Conservation (phyloP, 2,888 invertebrate species). For the Pandemis corylana region DNA sequence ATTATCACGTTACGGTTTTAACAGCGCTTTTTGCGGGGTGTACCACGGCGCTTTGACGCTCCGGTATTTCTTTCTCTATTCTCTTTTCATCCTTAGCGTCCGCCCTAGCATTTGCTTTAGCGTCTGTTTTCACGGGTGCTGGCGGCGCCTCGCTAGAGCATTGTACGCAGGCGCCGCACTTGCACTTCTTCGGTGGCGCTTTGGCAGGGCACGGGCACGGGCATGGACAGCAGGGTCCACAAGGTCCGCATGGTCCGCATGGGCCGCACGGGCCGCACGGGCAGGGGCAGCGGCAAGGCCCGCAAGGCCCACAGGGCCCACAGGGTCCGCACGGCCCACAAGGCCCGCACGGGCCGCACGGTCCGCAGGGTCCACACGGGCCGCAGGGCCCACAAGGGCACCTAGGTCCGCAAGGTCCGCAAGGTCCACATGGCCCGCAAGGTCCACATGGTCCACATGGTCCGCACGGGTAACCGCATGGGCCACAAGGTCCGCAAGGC, state of each 20-base stretch:
- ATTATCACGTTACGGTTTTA: constrained; percentile 46
- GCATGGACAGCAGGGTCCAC: constrained; percentile 52
- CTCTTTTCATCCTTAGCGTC: neutral
- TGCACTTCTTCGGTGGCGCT: constrained; percentile 49
- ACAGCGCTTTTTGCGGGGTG: constrained; percentile 49
- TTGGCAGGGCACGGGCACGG: constrained; percentile 46
- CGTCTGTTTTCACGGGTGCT: constrained; percentile 44
- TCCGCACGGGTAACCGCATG: constrained; percentile 44
- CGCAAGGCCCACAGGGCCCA: constrained; percentile 35
- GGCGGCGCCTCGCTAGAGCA: constrained; percentile 45
- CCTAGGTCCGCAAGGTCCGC: constrained; percentile 49
- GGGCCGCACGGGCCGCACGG: constrained; percentile 51
- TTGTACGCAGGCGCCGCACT: constrained; percentile 49
- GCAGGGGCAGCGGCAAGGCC: constrained; percentile 44
- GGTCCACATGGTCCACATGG: constrained; percentile 53
- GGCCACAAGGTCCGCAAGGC: constrained; percentile 44
- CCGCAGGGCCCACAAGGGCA: constrained; percentile 43
- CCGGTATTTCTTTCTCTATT: neutral
- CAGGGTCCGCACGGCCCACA: constrained; percentile 55
- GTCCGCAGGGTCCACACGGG: constrained; percentile 47
- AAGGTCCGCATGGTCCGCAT: constrained; percentile 47
- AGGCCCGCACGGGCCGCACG: constrained; percentile 63
- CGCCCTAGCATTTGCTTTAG: constrained; percentile 22
- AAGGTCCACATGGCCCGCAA: constrained; percentile 55
- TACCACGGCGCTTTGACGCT: constrained; percentile 29